Base-by-base conservation (phyloP, 2,888 invertebrate species). In the Ceraclea dissimilis region DNA sequence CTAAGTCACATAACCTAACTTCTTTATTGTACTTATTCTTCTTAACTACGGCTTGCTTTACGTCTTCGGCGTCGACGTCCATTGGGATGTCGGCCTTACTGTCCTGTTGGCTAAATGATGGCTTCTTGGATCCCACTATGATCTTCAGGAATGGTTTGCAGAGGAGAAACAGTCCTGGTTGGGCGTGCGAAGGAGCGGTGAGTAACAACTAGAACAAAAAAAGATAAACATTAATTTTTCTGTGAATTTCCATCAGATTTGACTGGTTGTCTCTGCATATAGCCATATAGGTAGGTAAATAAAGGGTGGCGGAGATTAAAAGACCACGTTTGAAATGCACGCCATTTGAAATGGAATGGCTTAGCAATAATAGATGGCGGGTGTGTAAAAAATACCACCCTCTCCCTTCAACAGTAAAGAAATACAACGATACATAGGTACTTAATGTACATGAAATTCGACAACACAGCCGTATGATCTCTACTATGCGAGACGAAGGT, bases 181-280 rank as follows among this genome's bases (percentile, higher is more conserved):
- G 66, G 73, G 77, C 76, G 63, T 78, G 75, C 0, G 77, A 71
- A 0, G 77, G 70, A 0, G 72, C 71, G 2, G 74, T 69, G 20
- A 76, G 62, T 50, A 76, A 62, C 49, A 77, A 72, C 78, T 78
- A 68, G 17, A 71, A 71, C 51, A 63, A 57, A 56, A 53, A 18
- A 64, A 39, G 34, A 47, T 17, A 18, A 47, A 47, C 5, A 8
- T n/a, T 47, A 18, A 47, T 11, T n/a, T 44, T n/a, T n/a, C 44
- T n/a, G n/a, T n/a, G n/a, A n/a, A n/a, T n/a, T n/a, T n/a, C n/a
- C n/a, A n/a, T n/a, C 11, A 33, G 33, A 10, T 8, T 33, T 33
- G 8, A 33, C n/a, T 19, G 21, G 20, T 21, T 18, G 20, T 16
- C 8, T 16, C 49, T n/a, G n/a, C n/a, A n/a, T n/a, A n/a, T n/a